These are phyloP conservation scores for Elaphurus davidianus DNA, from an alignment of 2,113 vertebrate genomes.

Conservation along the genomic window DNA sequence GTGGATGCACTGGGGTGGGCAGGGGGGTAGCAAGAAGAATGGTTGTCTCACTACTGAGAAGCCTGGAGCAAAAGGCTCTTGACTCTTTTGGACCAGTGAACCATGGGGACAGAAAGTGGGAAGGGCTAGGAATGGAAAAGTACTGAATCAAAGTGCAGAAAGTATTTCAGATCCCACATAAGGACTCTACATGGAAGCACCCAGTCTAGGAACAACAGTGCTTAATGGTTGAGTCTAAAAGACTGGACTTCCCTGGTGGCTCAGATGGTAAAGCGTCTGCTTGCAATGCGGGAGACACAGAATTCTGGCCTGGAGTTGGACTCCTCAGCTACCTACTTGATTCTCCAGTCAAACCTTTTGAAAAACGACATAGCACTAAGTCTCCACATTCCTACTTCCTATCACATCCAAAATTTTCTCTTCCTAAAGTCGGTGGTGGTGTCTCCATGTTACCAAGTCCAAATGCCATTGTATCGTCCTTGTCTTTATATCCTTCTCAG, in stretches of 20 bases:
- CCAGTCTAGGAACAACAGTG: background rate
- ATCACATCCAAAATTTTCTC: background rate
- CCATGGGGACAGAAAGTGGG: background rate
- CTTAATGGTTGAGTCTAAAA: background rate
- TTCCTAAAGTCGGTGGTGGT: background rate
- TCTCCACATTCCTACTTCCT: background rate
- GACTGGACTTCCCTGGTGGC: background rate
- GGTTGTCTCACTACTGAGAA: background rate
- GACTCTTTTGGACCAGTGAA: background rate
- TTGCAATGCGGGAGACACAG: background rate
- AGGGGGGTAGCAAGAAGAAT: background rate
- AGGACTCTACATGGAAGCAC: background rate
- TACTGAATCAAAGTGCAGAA: background rate
- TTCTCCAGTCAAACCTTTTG: background rate
- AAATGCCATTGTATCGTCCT: background rate
- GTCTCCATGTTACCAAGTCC: background rate
- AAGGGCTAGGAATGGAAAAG: background rate
- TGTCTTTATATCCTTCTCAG: background rate
- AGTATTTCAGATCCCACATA: background rate
- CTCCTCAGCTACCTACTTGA: background rate
- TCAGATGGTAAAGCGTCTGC: background rate
- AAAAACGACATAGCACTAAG: background rate
- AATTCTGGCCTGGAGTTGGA: background rate
- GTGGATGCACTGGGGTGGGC: background rate
- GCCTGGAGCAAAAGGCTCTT: no score